Evolutionary conservation across 2,113 vertebrate species (phyloP).

Genomic region (Dicentrarchus labrax): DNA sequence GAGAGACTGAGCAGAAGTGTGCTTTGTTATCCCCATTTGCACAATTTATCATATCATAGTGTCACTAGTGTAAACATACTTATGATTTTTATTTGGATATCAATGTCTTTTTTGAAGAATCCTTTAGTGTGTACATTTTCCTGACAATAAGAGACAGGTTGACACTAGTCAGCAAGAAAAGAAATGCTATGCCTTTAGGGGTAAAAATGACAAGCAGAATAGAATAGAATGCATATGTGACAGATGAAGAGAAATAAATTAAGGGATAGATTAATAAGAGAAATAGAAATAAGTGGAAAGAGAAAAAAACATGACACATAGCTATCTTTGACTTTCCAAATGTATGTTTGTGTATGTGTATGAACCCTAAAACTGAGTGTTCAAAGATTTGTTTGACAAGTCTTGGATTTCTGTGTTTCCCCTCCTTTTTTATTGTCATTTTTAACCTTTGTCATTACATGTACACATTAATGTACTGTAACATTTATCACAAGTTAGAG

Average conservation of each 20-base stretch:
- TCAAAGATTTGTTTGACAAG: too few relatives aligned
- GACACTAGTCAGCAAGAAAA: background rate
- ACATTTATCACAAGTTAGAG: conserved; percentile 42
- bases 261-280: conserved; percentile 1
- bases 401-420: background rate
- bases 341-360: background rate
- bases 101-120: background rate
- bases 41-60: background rate
- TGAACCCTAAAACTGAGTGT: background rate
- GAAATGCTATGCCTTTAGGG: background rate
- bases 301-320: background rate
- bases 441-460: background rate
- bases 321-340: background rate
- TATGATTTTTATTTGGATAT: background rate
- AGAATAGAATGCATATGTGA: conserved; percentile 10
- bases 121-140: background rate
- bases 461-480: background rate
- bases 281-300: background rate
- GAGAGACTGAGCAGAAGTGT: background rate
- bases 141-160: background rate
- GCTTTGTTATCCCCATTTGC: background rate
- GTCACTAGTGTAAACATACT: background rate
- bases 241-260: background rate
- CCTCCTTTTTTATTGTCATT: background rate
- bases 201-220: background rate